Percentiles rank a stretch among this genome's conserved stretches.
These are phyloP conservation scores for Scylla paramamosain DNA, from an alignment of 1,140 invertebrate species.

Conservation along the genomic window DNA sequence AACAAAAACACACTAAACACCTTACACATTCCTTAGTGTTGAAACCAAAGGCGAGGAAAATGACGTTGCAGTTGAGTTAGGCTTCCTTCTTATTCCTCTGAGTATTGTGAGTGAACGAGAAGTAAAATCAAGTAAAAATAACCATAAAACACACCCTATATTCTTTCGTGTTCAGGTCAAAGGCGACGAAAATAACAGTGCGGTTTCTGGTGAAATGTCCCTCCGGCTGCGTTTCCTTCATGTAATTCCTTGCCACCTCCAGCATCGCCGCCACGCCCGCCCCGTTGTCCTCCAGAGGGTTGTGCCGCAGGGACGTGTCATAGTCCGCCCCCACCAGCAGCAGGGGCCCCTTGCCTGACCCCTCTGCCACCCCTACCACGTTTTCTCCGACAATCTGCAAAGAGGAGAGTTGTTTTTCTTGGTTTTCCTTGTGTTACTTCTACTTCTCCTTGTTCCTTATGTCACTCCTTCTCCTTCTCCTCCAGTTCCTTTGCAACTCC, in stretches of 20 bases:
- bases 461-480: too few relatives aligned
- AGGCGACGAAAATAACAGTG: conserved; percentile 62
- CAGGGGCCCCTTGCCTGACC: not conserved
- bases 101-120: not conserved
- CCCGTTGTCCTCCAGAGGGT: conserved; percentile 66
- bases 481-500: too few relatives aligned
- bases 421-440: too few relatives aligned
- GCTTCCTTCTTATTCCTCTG: not conserved
- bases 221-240: not conserved
- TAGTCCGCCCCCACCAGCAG: conserved; percentile 63
- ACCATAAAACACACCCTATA: not conserved
- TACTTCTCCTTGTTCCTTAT: too few relatives aligned
- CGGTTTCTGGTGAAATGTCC: not conserved
- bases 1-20: too few relatives aligned
- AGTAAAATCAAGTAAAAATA: not conserved
- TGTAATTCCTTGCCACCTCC: conserved; percentile 64
- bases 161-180: conserved; percentile 59
- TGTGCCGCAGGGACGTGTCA: not conserved
- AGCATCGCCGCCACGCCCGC: conserved; percentile 60
- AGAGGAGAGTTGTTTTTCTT: not conserved
- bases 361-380: conserved; percentile 52
- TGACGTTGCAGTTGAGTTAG: not conserved
- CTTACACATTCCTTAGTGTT: not conserved
- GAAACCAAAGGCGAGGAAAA: not conserved
- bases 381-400: conserved; percentile 55